A percentile compares a stretch with the other conserved stretches of the same genome.
These are phyloP conservation scores for Calliphora vomitoria DNA, from an alignment of 2,888 invertebrate species.

Conservation along the genomic window DNA sequence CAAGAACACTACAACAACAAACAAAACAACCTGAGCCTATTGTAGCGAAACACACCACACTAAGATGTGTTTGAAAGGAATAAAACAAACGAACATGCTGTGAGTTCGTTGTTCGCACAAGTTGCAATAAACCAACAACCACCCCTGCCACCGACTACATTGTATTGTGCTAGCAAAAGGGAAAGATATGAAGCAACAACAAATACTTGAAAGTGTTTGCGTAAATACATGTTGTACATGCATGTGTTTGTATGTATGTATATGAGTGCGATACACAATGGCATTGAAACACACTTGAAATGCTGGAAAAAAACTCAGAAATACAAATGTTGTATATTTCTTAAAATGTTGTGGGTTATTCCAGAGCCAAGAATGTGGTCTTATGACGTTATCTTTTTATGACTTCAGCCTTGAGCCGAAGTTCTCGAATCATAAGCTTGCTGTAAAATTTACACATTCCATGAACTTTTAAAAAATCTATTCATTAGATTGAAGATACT, in stretches of 20 bases:
- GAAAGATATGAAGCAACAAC: not conserved
- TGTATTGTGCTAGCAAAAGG: not conserved
- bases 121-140: conserved; percentile 35
- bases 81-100: conserved; percentile 38
- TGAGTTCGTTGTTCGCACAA: conserved; percentile 36
- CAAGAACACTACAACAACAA: not conserved
- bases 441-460: not conserved
- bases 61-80: conserved; percentile 54
- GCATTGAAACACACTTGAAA: conserved; percentile 35
- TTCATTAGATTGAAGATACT: no score
- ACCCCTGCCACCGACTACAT: conserved; percentile 52
- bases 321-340: not conserved
- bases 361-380: not conserved
- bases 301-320: no score
- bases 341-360: not conserved
- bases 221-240: not conserved
- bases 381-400: not conserved
- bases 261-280: conserved; percentile 12
- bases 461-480: no score
- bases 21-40: conserved; percentile 61
- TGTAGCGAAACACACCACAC: conserved; percentile 34
- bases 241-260: not conserved
- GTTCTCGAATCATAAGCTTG: not conserved
- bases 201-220: not conserved
- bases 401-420: not conserved